Percentiles rank a stretch among this genome's conserved stretches.
phyloP scores from a whole-genome alignment of 2,888 invertebrate species.

The Silvanus unidentatus region DNA sequence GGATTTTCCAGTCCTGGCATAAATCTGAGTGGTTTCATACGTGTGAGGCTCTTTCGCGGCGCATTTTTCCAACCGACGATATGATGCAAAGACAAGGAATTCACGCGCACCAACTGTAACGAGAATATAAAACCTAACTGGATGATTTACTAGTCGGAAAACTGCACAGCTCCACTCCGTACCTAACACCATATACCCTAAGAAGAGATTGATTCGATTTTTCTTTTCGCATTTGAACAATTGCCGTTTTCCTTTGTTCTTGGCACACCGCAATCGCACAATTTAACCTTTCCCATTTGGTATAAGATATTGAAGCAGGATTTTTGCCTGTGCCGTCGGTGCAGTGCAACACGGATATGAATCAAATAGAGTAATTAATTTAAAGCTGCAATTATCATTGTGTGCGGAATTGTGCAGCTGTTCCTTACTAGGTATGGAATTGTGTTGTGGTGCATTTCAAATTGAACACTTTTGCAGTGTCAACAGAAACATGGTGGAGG shows the following conservation, averaged over 20 bases:
- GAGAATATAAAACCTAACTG: not conserved
- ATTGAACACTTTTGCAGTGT: conserved; percentile 1
- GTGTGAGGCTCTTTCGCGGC: not conserved
- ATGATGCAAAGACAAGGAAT: not conserved
- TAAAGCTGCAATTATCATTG: conserved; percentile 2
- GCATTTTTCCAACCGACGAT: not conserved
- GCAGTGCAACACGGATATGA: not conserved
- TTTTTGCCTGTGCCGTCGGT: not conserved
- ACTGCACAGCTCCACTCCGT: not conserved
- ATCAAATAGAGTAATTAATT: conserved; percentile 1
- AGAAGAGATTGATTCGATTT: conserved; percentile 29
- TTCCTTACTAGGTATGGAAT: too few species aligned
- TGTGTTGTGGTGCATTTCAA: not conserved
- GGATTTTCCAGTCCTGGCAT: not conserved
- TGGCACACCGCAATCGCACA: not conserved
- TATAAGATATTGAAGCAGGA: not conserved
- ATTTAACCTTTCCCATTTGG: too few species aligned
- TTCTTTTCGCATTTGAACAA: conserved; percentile 8
- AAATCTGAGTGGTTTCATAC: conserved; percentile 1
- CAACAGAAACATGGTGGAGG: not conserved
- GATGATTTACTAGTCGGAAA: conserved; percentile 1
- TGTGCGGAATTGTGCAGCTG: not conserved
- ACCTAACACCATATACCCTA: too few species aligned
- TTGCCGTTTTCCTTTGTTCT: not conserved
- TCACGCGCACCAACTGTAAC: not conserved